phyloP scores from a whole-genome alignment of 2,113 vertebrate genomes.

The Phodopus roborovskii region DNA sequence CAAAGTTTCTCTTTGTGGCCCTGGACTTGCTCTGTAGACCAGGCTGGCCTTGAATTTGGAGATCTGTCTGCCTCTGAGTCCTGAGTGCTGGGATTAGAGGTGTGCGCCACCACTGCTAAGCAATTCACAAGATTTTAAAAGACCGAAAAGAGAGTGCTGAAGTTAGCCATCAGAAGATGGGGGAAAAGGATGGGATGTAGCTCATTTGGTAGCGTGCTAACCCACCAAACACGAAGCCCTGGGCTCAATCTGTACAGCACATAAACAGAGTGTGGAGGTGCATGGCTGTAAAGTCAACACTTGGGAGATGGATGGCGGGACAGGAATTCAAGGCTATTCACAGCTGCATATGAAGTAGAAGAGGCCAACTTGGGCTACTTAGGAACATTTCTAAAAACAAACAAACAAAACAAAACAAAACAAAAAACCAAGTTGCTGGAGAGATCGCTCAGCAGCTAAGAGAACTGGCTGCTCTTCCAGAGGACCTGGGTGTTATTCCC shows the following conservation, averaged over 20 bases:
- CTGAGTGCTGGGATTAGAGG: not conserved
- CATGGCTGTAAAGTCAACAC: not conserved
- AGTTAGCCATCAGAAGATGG: constrained; percentile 1
- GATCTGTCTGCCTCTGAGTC: not conserved
- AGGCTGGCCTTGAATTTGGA: not conserved
- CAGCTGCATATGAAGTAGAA: not conserved
- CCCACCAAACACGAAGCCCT: not conserved
- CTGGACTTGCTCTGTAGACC: not conserved
- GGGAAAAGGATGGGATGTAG: too few species aligned
- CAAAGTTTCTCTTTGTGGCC: not conserved
- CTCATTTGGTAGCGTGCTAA: not conserved
- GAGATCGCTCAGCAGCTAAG: not conserved
- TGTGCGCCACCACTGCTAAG: not conserved
- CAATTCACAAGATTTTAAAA: constrained; percentile 5
- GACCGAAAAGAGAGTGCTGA: not conserved
- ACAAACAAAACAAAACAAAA: too few species aligned
- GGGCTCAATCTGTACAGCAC: not conserved
- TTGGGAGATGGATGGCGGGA: not conserved
- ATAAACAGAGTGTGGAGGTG: not conserved
- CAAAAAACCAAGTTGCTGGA: not conserved
- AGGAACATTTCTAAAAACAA: not conserved
- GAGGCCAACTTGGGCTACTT: not conserved
- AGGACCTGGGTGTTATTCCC: not conserved
- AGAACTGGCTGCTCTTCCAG: not conserved
- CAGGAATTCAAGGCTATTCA: not conserved